Evolutionary conservation across 2,113 vertebrate species (phyloP), one percentile per base, ranked within the genome.

Genomic region (Regulus satrapa): DNA sequence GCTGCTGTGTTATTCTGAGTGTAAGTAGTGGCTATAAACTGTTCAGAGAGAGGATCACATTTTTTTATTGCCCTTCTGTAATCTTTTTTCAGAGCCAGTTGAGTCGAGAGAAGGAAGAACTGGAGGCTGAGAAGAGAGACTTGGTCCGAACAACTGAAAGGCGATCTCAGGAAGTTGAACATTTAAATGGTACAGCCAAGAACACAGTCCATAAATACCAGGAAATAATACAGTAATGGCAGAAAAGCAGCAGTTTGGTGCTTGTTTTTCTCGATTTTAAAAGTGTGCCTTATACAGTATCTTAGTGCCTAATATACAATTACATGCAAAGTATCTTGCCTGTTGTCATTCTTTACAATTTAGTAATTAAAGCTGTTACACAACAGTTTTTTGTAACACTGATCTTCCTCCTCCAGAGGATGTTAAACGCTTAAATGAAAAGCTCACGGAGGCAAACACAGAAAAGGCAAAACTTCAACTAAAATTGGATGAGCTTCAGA

Each of bases 61-160:
- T 73, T 79, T 23, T 58, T 62, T 28, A 5, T 48, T 71, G 54
- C 18, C 69, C 16, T 71, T 61, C 17, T 83, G 29, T 29, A 13
- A 58, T 74, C 78, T 83, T 80, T 80, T 88, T 97, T 36, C 91
- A 99, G 99, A 98, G 90, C 92, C 97, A 98, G 29, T 97, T 99
- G 85, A 98, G 95, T 56, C 98, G 99, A 98, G 97, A 98, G 77
- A 99, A 99, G 96, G 98, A 99, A 86, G 98, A 99, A 48, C 97
- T 99, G 94, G 99, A 99, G 96, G 97, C 98, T 90, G 99, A 99
- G 95, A 99, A 99, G 94, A 98, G 98, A 94, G 99, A 99, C 91
- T 98, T 99, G 92, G 97, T 99, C 26, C 98, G 98, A 84, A 99
- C 98, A 17, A 98, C 99, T 89, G 99, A 99, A 66, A 98, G 98